phyloP scores from a whole-genome alignment of 2,797 vertebrate species.

The Pseudochromis fuscus region DNA sequence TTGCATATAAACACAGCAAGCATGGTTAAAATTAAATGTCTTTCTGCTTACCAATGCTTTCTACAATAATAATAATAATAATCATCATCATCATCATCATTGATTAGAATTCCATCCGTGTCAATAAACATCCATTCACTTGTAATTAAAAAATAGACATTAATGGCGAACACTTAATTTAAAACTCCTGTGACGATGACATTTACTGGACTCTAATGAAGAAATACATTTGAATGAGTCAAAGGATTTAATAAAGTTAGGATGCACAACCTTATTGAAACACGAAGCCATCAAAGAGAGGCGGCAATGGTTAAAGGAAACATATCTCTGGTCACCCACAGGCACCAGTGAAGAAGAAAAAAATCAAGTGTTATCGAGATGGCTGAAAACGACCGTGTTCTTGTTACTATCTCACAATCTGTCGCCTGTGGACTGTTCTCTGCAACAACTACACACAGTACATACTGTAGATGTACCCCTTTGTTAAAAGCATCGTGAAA shows the following conservation, averaged over 20 bases:
- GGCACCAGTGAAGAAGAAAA: background rate
- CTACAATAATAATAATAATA: too few relatives aligned
- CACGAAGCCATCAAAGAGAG: background rate
- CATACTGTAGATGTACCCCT: background rate
- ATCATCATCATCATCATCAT: too few relatives aligned
- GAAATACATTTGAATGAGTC: background rate
- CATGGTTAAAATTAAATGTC: too few relatives aligned
- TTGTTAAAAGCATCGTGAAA: constrained; percentile 1
- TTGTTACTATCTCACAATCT: constrained; percentile 12
- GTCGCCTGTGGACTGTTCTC: background rate
- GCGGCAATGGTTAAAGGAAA: constrained; percentile 10
- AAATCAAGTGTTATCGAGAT: background rate
- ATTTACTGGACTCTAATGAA: constrained; percentile 7
- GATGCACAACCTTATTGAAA: background rate
- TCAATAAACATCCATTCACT: background rate
- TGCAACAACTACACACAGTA: background rate
- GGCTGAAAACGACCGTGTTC: background rate
- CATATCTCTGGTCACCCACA: background rate
- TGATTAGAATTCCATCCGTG: constrained; percentile 17
- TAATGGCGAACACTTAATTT: constrained; percentile 21
- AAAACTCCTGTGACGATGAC: constrained; percentile 10
- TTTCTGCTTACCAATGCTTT: background rate
- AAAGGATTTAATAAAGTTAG: background rate
- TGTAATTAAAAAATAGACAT: constrained; percentile 3
- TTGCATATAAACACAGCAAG: background rate